Evolutionary conservation across 2,888 invertebrate genomes (phyloP).

Genomic region (Tortrix viridana): DNA sequence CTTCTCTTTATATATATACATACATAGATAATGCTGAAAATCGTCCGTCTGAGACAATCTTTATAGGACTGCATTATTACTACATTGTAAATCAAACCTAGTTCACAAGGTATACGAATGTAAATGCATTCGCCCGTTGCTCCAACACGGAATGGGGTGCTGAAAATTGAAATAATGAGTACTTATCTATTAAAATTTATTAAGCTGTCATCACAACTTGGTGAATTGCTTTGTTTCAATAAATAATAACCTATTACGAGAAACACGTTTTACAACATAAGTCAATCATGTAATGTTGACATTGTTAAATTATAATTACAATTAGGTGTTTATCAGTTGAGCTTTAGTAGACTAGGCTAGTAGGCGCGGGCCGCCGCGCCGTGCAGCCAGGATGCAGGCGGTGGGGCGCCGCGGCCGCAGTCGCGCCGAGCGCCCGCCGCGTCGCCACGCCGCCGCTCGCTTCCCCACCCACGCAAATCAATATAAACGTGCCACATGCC

Average conservation of each 20-base stretch:
- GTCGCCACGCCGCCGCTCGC: conserved; percentile 62
- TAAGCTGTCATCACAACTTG: no score
- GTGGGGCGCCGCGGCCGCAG: conserved; percentile 58
- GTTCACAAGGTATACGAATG: neutral
- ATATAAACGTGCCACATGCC: conserved; percentile 60
- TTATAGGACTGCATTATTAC: neutral
- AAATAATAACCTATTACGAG: no score
- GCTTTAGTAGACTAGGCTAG: neutral
- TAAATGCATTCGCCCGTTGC: no score
- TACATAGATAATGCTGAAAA: neutral
- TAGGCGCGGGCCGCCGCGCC: neutral
- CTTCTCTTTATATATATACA: no score
- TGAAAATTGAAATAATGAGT: no score
- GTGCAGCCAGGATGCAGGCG: conserved; percentile 10
- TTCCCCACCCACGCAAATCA: conserved; percentile 60
- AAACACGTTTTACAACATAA: no score
- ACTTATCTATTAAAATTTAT: no score
- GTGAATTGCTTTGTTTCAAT: no score
- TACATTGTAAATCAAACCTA: neutral
- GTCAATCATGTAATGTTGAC: no score
- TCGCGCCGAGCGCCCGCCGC: conserved; percentile 68
- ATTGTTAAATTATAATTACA: no score
- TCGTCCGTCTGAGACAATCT: conserved; percentile 2
- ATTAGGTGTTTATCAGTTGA: no score
- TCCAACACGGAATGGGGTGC: no score